These are phyloP conservation scores for Stenopsyche tienmushanensis DNA, from an alignment of 1,140 invertebrate genomes.

Conservation along the genomic window DNA sequence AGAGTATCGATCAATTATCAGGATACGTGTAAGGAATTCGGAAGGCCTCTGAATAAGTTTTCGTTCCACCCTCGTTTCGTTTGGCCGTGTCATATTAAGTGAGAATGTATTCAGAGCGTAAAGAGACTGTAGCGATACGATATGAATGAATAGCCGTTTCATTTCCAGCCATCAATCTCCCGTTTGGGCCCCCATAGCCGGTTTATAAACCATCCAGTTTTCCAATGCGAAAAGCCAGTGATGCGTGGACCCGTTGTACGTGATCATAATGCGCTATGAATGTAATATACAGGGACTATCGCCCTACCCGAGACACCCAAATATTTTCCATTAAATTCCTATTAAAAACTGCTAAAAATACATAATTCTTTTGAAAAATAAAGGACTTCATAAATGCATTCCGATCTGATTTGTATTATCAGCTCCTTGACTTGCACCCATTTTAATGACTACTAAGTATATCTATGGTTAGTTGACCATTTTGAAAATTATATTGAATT, in stretches of 20 bases:
- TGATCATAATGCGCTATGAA: conserved; percentile 42
- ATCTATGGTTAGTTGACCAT: too few species aligned
- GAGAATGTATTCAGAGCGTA: conserved; percentile 26
- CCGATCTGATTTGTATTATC: too few species aligned
- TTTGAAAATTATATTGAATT: too few species aligned
- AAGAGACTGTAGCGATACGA: conserved; percentile 36
- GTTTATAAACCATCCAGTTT: conserved; percentile 39
- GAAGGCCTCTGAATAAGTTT: too few species aligned
- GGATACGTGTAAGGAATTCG: too few species aligned
- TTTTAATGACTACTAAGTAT: too few species aligned
- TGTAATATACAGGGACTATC: conserved; percentile 35
- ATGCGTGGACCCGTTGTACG: conserved; percentile 41
- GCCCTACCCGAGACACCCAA: conserved; percentile 1
- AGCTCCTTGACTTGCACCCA: too few species aligned
- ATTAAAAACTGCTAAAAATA: neutral
- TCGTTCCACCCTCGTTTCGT: too few species aligned
- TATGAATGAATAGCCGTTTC: conserved; percentile 39
- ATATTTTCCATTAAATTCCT: neutral
- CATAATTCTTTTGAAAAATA: neutral
- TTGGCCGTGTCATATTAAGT: conserved; percentile 2
- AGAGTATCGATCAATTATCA: too few species aligned
- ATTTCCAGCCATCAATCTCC: conserved; percentile 42
- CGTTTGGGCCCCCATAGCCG: neutral
- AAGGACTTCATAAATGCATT: too few species aligned
- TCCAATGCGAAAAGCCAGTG: conserved; percentile 40